These are phyloP conservation scores for Chelmon rostratus DNA, from an alignment of 2,797 vertebrate genomes.

Conservation along the genomic window DNA sequence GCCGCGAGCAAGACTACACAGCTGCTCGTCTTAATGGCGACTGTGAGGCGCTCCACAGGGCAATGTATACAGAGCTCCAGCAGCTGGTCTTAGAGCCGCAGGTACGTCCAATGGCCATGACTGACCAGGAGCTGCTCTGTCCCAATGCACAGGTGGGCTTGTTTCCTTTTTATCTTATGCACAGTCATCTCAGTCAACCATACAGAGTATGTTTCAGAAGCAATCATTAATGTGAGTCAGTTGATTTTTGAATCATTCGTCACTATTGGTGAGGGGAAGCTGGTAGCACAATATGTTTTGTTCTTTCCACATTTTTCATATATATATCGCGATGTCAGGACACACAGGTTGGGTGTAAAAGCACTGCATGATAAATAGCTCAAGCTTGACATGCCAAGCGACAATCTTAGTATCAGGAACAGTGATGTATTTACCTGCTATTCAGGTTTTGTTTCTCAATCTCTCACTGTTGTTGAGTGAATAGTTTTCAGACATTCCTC, in stretches of 20 bases:
- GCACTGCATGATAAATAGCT: constrained; percentile 25
- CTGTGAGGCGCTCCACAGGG: constrained; percentile 82
- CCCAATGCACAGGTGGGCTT: constrained; percentile 87
- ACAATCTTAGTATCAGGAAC: background rate
- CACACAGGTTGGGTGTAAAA: constrained; percentile 15
- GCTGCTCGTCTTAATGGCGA: constrained; percentile 82
- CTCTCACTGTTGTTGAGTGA: background rate
- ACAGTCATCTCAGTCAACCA: constrained; percentile 7
- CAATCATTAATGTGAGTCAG: constrained; percentile 62
- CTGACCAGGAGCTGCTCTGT: constrained; percentile 84
- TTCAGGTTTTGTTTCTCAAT: background rate
- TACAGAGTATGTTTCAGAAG: constrained; percentile 16
- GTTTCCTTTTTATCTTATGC: constrained; percentile 45
- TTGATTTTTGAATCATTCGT: constrained; percentile 22
- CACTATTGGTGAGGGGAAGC: constrained; percentile 59
- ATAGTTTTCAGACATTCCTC: background rate
- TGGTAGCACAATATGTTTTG: constrained; percentile 41
- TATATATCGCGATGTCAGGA: background rate
- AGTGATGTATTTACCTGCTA: constrained; percentile 10
- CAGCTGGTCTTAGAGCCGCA: constrained; percentile 87
- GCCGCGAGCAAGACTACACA: constrained; percentile 82
- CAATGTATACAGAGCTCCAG: constrained; percentile 87
- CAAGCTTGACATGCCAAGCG: background rate
- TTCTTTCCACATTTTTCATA: constrained; percentile 23
- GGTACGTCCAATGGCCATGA: constrained; percentile 83